Evolutionary conservation across 2,797 vertebrate genomes (phyloP), one percentile per base, ranked within the genome.

Genomic region (Melanotaenia boesemani): DNA sequence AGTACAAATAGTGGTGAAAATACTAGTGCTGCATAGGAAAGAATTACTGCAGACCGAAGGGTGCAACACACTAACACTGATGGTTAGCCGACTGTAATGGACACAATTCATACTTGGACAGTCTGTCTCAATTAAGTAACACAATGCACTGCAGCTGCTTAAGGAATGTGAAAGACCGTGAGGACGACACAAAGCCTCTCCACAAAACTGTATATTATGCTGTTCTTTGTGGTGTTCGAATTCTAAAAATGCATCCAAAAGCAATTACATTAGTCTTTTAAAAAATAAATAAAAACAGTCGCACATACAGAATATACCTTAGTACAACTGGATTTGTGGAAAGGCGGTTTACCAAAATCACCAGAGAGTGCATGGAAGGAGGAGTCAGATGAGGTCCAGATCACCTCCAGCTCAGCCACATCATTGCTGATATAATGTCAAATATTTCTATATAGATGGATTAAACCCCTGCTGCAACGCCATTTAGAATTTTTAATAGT

Each of bases 1-100:
- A 74, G 67, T 82, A 88, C 83, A 86, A 90, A 89, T 79, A 86
- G 75, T 69, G 76, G 76, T 75, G 80, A 72, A 77, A 82, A 86
- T 56, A 72, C 72, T 63, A 46, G 70, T 67, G 58, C 12, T 24
- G 64, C 70, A 68, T 44, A 39, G 37, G 56, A 67, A 70, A 74
- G 54, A 26, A 39, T 67, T 41, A 37, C 70, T 9, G 26, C 41
- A 50, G 46, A 57, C 24, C 18, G 54, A 24, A 26, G 22, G 48
- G 48, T 65, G 56, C 67, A 44, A 20, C 28, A 13, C 28, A 44
- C 36, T 59, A 70, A 76, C 32, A 41, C 34, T 48, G 20, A 68
- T 64, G 41, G 72, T 48, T 48, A 34, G 67, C 3, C 44, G 48
- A 72, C 15, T 28, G 50, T 20, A 59, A 48, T 55, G 32, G 11